phyloP scores from a whole-genome alignment of 2,888 invertebrate genomes.

The Agelastica alni region DNA sequence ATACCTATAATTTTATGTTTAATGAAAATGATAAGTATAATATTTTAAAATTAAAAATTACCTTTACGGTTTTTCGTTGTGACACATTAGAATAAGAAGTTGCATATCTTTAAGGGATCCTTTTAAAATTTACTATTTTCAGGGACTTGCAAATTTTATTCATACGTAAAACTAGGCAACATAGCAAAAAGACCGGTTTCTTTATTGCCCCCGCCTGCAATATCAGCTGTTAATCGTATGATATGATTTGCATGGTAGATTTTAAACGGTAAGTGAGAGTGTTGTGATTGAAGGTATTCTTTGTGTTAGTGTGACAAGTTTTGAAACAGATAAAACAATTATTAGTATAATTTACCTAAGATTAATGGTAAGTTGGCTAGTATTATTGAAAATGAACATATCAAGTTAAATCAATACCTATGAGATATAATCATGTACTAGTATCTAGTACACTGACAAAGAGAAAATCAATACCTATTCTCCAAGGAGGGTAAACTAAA shows the following conservation, averaged over 20 bases:
- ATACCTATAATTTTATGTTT: no score
- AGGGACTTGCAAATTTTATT: no score
- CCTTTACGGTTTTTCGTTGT: no score
- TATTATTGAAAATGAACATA: background rate
- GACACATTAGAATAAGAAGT: no score
- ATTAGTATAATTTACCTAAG: background rate
- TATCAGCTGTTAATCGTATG: constrained; percentile 20
- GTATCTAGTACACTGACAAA: background rate
- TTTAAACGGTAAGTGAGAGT: constrained; percentile 13
- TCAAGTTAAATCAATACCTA: background rate
- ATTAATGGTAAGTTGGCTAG: background rate
- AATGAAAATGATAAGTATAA: no score
- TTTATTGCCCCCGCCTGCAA: background rate
- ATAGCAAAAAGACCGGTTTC: constrained; percentile 3
- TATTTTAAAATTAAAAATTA: no score
- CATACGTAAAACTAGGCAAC: constrained; percentile 12
- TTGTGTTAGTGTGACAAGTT: constrained; percentile 18
- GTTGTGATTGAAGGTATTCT: constrained; percentile 14
- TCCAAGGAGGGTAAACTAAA: constrained; percentile 1
- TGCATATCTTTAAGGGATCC: no score
- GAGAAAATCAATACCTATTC: constrained; percentile 6
- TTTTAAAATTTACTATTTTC: no score
- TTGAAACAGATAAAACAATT: constrained; percentile 12
- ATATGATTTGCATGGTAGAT: constrained; percentile 7
- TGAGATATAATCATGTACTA: no score